Percentiles rank a stretch among this genome's conserved stretches.
These are phyloP conservation scores for Anniella stebbinsi DNA, from an alignment of 2,797 vertebrate species.

Conservation along the genomic window DNA sequence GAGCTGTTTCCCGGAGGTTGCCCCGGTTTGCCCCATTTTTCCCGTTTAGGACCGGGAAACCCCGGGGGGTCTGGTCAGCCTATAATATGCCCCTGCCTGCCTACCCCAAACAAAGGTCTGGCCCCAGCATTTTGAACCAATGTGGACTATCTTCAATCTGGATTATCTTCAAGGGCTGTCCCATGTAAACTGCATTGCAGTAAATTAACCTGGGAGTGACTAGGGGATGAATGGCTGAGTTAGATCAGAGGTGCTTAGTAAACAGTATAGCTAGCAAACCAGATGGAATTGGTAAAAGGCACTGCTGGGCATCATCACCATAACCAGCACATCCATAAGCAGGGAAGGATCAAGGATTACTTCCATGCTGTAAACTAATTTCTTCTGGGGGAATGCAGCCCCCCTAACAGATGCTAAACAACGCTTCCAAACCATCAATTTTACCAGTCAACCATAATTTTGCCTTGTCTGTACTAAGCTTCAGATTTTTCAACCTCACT, in stretches of 20 bases:
- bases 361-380: too few species aligned
- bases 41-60: too few species aligned
- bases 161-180: background rate
- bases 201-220: background rate
- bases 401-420: background rate
- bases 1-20: too few species aligned
- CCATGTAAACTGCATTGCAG: background rate
- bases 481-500: background rate
- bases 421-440: background rate
- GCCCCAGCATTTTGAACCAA: background rate
- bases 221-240: background rate
- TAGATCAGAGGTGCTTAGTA: background rate
- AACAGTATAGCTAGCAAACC: background rate
- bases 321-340: background rate
- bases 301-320: background rate
- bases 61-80: too few species aligned
- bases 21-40: too few species aligned
- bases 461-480: background rate
- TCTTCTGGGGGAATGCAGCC: too few species aligned
- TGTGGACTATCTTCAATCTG: background rate
- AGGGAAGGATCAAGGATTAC: background rate
- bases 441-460: background rate
- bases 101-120: background rate
- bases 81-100: too few species aligned
- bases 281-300: background rate